Conservation (phyloP, 2,113 vertebrate species). For the Hemibagrus wyckioides region DNA sequence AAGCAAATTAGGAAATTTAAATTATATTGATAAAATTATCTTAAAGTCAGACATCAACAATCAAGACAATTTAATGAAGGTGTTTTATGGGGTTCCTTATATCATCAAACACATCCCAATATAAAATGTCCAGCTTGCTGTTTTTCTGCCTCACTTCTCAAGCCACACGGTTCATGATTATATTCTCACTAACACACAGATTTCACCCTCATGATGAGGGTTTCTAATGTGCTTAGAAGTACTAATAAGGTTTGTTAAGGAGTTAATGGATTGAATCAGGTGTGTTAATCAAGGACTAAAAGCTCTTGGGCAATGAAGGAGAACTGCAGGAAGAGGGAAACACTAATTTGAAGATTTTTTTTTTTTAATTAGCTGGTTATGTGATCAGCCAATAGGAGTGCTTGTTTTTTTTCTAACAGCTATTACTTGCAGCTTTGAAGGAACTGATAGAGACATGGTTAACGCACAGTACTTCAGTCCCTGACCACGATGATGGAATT, state of each 20-base stretch:
- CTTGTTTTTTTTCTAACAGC: not conserved
- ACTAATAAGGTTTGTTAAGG: not conserved
- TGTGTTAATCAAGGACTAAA: not conserved
- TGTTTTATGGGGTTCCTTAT: too few species aligned
- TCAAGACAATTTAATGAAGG: not conserved
- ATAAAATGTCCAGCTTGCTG: not conserved
- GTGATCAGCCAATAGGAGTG: not conserved
- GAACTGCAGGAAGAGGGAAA: not conserved
- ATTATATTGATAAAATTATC: too few species aligned
- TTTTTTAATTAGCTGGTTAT: not conserved
- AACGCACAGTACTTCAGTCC: not conserved
- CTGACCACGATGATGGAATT: not conserved
- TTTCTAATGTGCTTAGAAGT: not conserved
- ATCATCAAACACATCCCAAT: too few species aligned
- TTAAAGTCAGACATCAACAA: too few species aligned
- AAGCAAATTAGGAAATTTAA: not conserved
- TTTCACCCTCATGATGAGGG: too few species aligned
- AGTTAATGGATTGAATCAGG: not conserved
- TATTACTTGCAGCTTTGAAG: not conserved
- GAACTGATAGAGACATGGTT: too few species aligned
- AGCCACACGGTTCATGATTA: not conserved
- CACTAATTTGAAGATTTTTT: not conserved
- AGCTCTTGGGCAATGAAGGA: not conserved
- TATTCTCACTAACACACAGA: not conserved
- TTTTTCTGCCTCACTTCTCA: not conserved